Evolutionary conservation across 1,140 invertebrate species (phyloP).

Genomic region (Sycobia sp.): DNA sequence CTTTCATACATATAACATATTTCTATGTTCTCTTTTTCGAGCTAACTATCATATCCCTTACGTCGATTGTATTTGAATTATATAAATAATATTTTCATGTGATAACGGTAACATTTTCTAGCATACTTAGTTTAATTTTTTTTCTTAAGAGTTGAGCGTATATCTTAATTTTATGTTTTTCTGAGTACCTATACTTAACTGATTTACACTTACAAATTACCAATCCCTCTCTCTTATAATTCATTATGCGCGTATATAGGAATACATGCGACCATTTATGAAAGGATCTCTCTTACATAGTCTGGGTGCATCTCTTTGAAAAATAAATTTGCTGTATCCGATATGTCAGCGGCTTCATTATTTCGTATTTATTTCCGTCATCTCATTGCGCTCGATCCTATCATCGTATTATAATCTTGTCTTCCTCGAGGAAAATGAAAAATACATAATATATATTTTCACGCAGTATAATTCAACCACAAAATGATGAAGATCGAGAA

Average conservation of each 20-base stretch:
- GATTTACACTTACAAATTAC: conserved; percentile 12
- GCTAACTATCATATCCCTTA: conserved; percentile 47
- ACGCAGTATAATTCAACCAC: not conserved
- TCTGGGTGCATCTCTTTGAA: conserved; percentile 29
- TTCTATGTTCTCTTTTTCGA: conserved; percentile 26
- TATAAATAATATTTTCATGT: conserved; percentile 61
- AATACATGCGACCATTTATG: not conserved
- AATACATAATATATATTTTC: conserved; percentile 15
- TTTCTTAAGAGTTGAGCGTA: conserved; percentile 25
- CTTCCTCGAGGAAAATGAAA: conserved; percentile 11
- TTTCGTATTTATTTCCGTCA: conserved; percentile 35
- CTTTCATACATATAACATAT: conserved; percentile 37
- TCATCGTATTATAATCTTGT: conserved; percentile 13
- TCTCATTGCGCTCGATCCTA: conserved; percentile 17
- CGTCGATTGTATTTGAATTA: conserved; percentile 50
- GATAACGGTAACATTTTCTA: conserved; percentile 59
- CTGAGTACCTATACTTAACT: conserved; percentile 3
- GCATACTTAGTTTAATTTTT: conserved; percentile 22
- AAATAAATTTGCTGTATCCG: conserved; percentile 47
- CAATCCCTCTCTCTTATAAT: conserved; percentile 3
- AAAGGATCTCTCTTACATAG: conserved; percentile 2
- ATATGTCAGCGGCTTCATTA: conserved; percentile 46
- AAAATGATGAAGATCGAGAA: not conserved
- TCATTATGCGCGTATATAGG: conserved; percentile 7
- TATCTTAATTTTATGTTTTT: conserved; percentile 2